Conservation (phyloP, 2,888 invertebrate genomes). For the Leucoma salicis region DNA sequence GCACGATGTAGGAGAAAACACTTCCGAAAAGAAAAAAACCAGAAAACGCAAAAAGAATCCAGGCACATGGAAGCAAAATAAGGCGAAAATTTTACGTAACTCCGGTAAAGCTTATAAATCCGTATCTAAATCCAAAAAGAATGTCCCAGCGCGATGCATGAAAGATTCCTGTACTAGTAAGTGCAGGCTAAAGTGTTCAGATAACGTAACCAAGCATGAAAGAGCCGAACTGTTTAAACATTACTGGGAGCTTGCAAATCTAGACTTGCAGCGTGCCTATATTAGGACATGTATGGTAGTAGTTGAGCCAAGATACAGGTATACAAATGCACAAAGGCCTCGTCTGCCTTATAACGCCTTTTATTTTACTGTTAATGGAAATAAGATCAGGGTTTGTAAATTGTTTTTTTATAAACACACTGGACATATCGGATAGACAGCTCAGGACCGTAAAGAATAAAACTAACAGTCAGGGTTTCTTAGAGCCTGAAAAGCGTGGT, state of each 20-base stretch:
- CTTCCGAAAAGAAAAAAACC: slow-evolving; percentile 7
- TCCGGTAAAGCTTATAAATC: slow-evolving; percentile 6
- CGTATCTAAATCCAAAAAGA: slow-evolving; percentile 13
- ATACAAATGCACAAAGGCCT: slow-evolving; percentile 4
- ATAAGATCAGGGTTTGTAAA: slow-evolving; percentile 6
- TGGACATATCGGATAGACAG: slow-evolving; percentile 6
- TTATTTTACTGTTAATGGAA: slow-evolving; percentile 8
- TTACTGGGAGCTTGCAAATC: slow-evolving; percentile 12
- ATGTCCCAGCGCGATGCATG: slow-evolving; percentile 13
- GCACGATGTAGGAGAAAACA: no score
- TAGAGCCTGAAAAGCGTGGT: neutral
- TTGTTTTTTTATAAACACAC: slow-evolving; percentile 7
- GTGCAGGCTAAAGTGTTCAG: slow-evolving; percentile 16
- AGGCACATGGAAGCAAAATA: slow-evolving; percentile 12
- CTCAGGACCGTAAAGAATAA: no score
- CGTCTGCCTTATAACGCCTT: slow-evolving; percentile 5
- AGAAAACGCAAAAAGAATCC: slow-evolving; percentile 11
- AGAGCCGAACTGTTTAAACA: slow-evolving; percentile 9
- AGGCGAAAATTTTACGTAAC: slow-evolving; percentile 8
- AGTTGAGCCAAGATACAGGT: slow-evolving; percentile 5
- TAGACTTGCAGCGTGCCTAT: slow-evolving; percentile 5
- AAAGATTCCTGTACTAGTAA: slow-evolving; percentile 14
- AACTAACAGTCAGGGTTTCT: slow-evolving; percentile 3
- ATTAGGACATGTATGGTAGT: slow-evolving; percentile 2
- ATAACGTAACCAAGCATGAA: slow-evolving; percentile 12